A percentile compares a stretch with the other conserved stretches of the same genome.
These are phyloP conservation scores for Drosophila ohnishii DNA, from an alignment of 1,140 invertebrate species.

Conservation along the genomic window DNA sequence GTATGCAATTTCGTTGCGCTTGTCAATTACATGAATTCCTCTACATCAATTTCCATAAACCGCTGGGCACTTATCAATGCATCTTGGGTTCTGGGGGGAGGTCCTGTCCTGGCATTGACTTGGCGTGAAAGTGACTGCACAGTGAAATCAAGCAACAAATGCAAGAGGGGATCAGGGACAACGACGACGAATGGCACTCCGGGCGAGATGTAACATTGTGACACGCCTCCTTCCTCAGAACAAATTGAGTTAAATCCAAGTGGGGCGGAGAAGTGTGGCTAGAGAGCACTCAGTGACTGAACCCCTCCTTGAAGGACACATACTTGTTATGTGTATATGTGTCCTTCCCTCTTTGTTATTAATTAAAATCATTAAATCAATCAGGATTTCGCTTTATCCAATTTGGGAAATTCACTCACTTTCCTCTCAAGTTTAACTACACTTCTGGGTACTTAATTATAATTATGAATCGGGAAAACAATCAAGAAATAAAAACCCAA, in stretches of 20 bases:
- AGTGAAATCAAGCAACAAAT: slow-evolving; percentile 29
- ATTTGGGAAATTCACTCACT: neutral
- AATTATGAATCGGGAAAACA: neutral
- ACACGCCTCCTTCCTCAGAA: neutral
- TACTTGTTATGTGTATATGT: neutral
- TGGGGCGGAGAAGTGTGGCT: slow-evolving; percentile 20
- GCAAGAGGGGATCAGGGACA: slow-evolving; percentile 11
- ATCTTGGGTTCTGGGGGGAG: neutral
- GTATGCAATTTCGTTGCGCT: slow-evolving; percentile 62
- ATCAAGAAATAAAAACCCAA: neutral
- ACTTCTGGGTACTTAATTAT: neutral
- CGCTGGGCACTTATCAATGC: slow-evolving; percentile 52
- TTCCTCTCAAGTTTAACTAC: neutral
- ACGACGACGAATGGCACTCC: slow-evolving; percentile 11
- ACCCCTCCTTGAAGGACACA: slow-evolving; percentile 1
- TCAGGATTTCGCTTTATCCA: slow-evolving; percentile 2
- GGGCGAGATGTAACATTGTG: slow-evolving; percentile 22
- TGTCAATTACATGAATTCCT: slow-evolving; percentile 63
- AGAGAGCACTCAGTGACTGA: slow-evolving; percentile 7
- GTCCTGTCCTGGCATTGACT: slow-evolving; percentile 28
- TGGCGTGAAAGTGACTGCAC: slow-evolving; percentile 32
- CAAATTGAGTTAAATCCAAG: slow-evolving; percentile 28
- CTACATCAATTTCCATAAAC: slow-evolving; percentile 69
- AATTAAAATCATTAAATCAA: slow-evolving; percentile 28
- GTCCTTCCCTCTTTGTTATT: neutral